Evolutionary conservation across 2,113 vertebrate species (phyloP).

Genomic region (Piprites chloris): DNA sequence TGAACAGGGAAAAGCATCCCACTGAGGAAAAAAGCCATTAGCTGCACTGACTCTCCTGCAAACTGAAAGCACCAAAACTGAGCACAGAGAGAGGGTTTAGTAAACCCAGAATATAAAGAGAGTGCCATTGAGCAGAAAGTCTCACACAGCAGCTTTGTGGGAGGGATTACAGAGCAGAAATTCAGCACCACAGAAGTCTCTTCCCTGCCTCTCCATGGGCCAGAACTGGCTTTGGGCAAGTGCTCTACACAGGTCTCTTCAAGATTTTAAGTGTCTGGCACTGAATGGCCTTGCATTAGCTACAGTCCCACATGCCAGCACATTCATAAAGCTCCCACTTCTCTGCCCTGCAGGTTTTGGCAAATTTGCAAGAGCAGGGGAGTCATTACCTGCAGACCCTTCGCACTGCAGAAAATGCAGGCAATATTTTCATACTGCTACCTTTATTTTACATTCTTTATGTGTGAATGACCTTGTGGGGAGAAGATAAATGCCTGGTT

Average conservation of each 20-base stretch:
- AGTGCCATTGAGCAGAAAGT: background rate
- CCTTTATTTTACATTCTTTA: background rate
- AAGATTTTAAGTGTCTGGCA: background rate
- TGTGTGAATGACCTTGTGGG: background rate
- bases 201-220: background rate
- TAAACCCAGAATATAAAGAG: accelerated
- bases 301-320: background rate
- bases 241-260: background rate
- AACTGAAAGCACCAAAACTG: background rate
- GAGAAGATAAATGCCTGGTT: background rate
- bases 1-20: background rate
- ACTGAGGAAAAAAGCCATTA: background rate
- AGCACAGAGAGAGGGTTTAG: too few species aligned
- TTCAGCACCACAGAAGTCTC: background rate
- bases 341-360: background rate
- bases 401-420: background rate
- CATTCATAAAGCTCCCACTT: background rate
- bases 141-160: background rate
- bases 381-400: background rate
- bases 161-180: background rate
- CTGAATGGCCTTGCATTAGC: background rate
- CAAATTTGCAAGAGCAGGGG: background rate
- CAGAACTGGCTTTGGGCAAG: background rate
- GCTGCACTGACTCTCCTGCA: background rate
- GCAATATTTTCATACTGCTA: background rate